Evolutionary conservation across 1,140 invertebrate genomes (phyloP).

Genomic region (Parapsyche elsis): DNA sequence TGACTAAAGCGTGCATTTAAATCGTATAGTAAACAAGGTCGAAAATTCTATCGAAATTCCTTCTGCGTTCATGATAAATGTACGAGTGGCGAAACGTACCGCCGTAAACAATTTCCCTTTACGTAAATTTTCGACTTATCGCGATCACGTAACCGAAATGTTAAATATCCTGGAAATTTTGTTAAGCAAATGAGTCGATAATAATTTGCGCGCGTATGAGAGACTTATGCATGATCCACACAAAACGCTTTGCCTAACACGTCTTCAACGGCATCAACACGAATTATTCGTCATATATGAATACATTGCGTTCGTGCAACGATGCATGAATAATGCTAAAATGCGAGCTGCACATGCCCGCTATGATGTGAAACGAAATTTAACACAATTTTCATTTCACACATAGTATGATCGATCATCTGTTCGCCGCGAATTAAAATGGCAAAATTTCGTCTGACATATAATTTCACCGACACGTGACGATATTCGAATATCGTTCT

Average conservation of each 20-base stretch:
- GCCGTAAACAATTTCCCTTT: background rate
- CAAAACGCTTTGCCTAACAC: background rate
- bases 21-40: too few species aligned
- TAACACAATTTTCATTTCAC: too few species aligned
- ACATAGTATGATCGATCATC: too few species aligned
- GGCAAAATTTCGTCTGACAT: too few species aligned
- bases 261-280: background rate
- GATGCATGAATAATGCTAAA: too few species aligned
- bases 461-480: too few species aligned
- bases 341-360: too few species aligned
- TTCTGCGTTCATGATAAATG: background rate
- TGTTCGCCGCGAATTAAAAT: too few species aligned
- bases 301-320: background rate
- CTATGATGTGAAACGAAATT: too few species aligned
- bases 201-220: slow-evolving; percentile 15
- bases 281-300: slow-evolving; percentile 20
- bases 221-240: background rate
- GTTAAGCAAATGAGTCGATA: background rate
- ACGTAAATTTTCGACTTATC: slow-evolving; percentile 4
- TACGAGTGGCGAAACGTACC: background rate
- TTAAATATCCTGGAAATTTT: slow-evolving; percentile 18
- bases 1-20: too few species aligned
- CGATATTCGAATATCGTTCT: too few species aligned
- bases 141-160: slow-evolving; percentile 11
- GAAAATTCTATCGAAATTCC: background rate